Evolutionary conservation across 2,113 vertebrate species (phyloP), one percentile per base, ranked within the genome.

Genomic region (Platichthys flesus): DNA sequence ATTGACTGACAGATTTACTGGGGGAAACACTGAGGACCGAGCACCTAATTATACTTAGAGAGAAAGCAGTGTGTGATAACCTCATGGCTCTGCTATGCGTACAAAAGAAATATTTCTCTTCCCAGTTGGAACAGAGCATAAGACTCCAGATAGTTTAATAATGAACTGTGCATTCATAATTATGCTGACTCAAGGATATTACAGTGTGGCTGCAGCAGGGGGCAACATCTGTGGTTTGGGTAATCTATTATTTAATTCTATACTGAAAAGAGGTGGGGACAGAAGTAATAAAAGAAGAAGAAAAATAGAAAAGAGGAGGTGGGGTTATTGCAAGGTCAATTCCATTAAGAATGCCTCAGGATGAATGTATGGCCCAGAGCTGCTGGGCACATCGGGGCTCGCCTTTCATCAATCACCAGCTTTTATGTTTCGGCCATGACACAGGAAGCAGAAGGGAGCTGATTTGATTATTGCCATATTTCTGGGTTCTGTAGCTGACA

Each of bases 321-420:
- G 72, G 74, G 84, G 76, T 86, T 84, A 77, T 83, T 87, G 73
- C 79, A 90, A 91, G 90, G 91, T 92, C 90, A 84, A 74, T 88
- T 76, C 91, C 90, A 93, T 93, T 91, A 92, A 88, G 78, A 75
- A 59, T 69, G 84, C 86, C 86, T 82, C 51, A 49, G 71, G 85
- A 84, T 90, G 83, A 74, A 90, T 89, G 87, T 81, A 88, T 79
- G 74, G 85, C 74, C 68, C 74, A 3, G 71, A 78, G 89, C 84
- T 69, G 80, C 76, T 2, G 72, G 83, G 60, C 79, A 64, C 67
- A 79, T 45, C 26, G 59, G 58, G 76, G 9, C 60, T n/a, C 1
- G 62, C 62, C 65, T 61, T 81, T 79, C 88, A 91, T 93, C 90
- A 89, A 89, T 92, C 90, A 90, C 73, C 47, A 2, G 56, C 74